A percentile compares a stretch with the other conserved stretches of the same genome.
These are phyloP conservation scores for Grammomys surdaster DNA, from an alignment of 2,113 vertebrate genomes.

Conservation along the genomic window DNA sequence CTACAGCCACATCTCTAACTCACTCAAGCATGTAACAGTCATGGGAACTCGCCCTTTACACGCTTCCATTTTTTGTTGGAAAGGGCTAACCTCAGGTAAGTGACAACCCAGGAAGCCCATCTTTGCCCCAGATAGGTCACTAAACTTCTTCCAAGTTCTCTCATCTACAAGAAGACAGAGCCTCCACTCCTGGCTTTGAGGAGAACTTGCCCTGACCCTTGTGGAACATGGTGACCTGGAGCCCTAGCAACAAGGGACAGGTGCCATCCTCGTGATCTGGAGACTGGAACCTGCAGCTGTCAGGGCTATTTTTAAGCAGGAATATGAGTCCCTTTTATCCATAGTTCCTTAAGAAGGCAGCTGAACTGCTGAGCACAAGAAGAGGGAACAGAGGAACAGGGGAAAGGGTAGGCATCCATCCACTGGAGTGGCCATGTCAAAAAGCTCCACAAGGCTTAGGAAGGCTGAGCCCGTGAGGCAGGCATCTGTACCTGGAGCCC, in stretches of 20 bases:
- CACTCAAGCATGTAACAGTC: background rate
- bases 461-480: accelerated
- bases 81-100: background rate
- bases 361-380: background rate
- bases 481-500: background rate
- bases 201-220: background rate
- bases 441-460: background rate
- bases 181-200: background rate
- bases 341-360: slow-evolving; percentile 43
- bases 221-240: background rate
- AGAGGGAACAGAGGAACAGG: background rate
- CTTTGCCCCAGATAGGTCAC: background rate
- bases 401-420: accelerated
- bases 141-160: background rate
- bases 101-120: background rate
- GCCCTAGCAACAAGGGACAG: background rate
- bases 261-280: background rate
- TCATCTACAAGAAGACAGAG: background rate
- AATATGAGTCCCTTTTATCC: slow-evolving; percentile 73
- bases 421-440: accelerated
- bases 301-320: slow-evolving; percentile 82
- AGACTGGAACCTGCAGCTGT: slow-evolving; percentile 80
- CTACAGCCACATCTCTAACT: background rate
- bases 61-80: background rate
- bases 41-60: too few relatives aligned